phyloP scores from a whole-genome alignment of 2,113 vertebrate genomes.

The Rhinoptilus africanus region DNA sequence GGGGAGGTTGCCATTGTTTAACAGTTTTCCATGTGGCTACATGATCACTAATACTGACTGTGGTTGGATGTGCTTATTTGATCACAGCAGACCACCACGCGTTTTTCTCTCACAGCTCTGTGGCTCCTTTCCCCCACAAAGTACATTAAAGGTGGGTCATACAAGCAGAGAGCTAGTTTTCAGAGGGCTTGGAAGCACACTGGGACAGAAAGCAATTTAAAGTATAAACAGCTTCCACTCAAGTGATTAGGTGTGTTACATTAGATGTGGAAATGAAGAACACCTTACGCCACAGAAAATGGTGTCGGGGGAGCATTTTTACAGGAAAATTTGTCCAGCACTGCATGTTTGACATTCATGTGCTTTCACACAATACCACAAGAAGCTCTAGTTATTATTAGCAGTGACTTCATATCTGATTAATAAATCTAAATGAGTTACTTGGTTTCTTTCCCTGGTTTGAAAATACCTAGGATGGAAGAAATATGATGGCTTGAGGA shows the following conservation, averaged over 20 bases:
- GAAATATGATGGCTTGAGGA: background rate
- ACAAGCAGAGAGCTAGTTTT: background rate
- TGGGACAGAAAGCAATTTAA: background rate
- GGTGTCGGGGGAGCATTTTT: background rate
- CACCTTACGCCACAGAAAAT: background rate
- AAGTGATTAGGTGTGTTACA: background rate
- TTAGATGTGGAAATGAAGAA: background rate
- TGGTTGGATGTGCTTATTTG: background rate
- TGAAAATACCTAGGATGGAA: background rate
- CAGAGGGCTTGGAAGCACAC: background rate
- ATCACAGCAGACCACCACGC: background rate
- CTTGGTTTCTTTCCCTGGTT: background rate
- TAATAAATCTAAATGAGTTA: background rate
- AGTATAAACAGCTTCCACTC: background rate
- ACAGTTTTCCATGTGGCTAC: background rate
- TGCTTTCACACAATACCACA: background rate
- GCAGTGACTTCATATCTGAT: background rate
- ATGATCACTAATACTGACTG: background rate
- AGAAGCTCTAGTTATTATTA: background rate
- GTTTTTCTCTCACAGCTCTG: background rate
- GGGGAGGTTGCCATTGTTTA: background rate
- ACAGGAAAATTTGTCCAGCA: background rate
- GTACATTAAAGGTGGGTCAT: background rate
- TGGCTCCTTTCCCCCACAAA: background rate
- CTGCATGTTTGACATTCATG: background rate